phyloP scores from a whole-genome alignment of 2,797 vertebrate genomes.

The Buceros bicornis region DNA sequence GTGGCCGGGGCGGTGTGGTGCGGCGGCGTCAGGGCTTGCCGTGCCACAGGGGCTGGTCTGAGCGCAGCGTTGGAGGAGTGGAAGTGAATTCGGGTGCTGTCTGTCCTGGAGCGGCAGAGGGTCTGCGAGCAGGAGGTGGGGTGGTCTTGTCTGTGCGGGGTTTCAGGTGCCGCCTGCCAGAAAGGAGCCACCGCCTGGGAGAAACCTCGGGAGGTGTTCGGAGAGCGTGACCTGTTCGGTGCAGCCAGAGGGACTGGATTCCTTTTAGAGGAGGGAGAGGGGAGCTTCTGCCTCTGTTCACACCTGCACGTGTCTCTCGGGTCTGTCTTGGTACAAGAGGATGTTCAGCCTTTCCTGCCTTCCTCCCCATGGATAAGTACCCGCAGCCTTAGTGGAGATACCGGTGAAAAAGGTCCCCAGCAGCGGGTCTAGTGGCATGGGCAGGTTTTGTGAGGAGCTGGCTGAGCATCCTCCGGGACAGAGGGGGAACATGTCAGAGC shows the following conservation, averaged over 20 bases:
- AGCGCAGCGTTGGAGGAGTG: background rate
- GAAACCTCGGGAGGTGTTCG: background rate
- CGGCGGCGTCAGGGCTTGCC: background rate
- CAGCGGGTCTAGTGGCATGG: background rate
- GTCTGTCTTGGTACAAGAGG: background rate
- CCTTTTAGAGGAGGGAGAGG: background rate
- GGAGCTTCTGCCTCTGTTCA: background rate
- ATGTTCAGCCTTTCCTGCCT: background rate
- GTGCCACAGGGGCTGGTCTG: background rate
- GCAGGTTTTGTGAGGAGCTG: background rate
- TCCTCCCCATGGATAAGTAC: background rate
- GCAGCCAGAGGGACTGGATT: background rate
- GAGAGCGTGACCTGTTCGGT: accelerated
- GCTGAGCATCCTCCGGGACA: background rate
- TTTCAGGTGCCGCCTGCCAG: accelerated
- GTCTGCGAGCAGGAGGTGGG: background rate
- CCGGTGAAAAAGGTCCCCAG: background rate
- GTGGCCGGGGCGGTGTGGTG: background rate
- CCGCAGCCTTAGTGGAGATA: background rate
- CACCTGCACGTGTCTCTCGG: background rate
- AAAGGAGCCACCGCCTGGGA: background rate
- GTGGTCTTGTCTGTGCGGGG: background rate
- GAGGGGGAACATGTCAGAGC: background rate
- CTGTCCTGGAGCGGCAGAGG: background rate
- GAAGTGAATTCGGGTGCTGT: background rate